phyloP scores from a whole-genome alignment of 1,140 invertebrate genomes.

The Drosophila saltans region DNA sequence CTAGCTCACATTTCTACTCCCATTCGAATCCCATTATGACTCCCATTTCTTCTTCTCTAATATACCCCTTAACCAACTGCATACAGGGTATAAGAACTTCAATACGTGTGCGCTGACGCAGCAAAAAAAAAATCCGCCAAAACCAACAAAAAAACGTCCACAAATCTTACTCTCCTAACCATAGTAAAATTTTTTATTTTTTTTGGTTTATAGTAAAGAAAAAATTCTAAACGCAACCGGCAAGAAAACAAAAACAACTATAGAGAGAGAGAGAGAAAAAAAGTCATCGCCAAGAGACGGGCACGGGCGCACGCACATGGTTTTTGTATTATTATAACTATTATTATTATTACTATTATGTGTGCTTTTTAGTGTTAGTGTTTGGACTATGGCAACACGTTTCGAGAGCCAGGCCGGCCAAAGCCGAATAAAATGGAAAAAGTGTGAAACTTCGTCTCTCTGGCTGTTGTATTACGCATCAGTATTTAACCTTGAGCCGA shows the following conservation, averaged over 20 bases:
- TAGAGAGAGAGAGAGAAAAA: background rate
- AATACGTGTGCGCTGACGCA: conserved; percentile 68
- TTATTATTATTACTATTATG: conserved; percentile 28
- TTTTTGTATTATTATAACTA: conserved; percentile 31
- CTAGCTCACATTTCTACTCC: no score
- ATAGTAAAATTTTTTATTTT: conserved; percentile 3
- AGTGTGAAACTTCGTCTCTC: conserved; percentile 61
- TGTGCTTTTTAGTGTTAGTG: conserved; percentile 10
- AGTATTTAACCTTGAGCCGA: conserved; percentile 74
- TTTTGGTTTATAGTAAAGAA: conserved; percentile 17
- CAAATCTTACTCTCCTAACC: conserved; percentile 10
- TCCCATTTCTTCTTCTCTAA: background rate
- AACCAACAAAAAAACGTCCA: conserved; percentile 12
- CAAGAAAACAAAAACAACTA: conserved; percentile 19
- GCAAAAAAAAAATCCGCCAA: conserved; percentile 47
- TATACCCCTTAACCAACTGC: conserved; percentile 6
- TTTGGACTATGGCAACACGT: conserved; percentile 53
- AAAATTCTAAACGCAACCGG: conserved; percentile 37
- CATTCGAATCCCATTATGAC: background rate
- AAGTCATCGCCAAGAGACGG: conserved; percentile 2
- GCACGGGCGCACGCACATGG: conserved; percentile 64
- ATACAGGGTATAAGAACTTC: conserved; percentile 44
- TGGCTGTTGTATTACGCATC: conserved; percentile 72
- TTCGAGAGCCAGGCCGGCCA: conserved; percentile 35
- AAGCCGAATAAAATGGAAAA: conserved; percentile 18